Evolutionary conservation across 2,113 vertebrate species (phyloP).

Genomic region (Neogale vison): DNA sequence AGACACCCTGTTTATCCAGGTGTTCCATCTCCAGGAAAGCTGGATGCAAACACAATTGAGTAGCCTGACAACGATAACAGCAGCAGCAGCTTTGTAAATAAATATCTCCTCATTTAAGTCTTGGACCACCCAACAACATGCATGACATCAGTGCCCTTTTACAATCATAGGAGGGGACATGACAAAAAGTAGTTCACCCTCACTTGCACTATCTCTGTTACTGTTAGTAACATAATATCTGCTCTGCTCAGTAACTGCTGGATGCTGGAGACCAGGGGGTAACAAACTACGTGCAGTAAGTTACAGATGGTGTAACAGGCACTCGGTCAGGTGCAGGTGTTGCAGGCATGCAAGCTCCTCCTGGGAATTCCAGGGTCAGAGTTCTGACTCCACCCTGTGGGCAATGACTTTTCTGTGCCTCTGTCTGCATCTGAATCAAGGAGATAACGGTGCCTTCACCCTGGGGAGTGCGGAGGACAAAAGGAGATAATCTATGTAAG

Average conservation of each 20-base stretch:
- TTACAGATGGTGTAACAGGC: neutral
- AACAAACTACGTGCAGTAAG: fast-evolving
- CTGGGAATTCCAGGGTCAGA: neutral
- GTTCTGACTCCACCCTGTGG: neutral
- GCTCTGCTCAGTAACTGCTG: neutral
- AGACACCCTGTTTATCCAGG: neutral
- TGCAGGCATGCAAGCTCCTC: neutral
- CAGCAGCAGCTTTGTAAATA: neutral
- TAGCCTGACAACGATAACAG: neutral
- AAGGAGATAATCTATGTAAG: neutral
- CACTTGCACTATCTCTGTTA: neutral
- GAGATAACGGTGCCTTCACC: neutral
- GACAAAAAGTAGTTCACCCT: neutral
- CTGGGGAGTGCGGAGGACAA: neutral
- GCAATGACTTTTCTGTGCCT: neutral
- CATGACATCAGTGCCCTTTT: neutral
- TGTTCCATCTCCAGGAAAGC: neutral
- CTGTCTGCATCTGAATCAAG: neutral
- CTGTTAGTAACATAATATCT: neutral
- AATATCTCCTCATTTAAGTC: neutral
- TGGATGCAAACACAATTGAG: neutral
- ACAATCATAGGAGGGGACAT: neutral
- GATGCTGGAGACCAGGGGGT: neutral
- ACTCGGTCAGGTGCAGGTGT: fast-evolving
- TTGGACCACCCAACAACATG: neutral